phyloP scores from a whole-genome alignment of 2,797 vertebrate species.

The Esox masquinongy region DNA sequence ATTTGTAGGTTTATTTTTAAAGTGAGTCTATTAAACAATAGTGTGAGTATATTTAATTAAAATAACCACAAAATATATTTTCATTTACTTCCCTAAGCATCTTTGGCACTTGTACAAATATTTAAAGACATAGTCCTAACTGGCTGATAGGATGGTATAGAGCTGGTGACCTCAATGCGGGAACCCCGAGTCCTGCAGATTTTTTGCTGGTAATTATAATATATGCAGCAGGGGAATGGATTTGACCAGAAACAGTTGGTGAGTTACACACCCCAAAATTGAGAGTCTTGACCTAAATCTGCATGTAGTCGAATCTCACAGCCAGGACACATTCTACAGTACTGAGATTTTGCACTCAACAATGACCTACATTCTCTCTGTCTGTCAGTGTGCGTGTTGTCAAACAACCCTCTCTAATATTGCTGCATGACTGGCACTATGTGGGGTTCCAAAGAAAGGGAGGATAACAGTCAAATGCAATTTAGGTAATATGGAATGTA shows the following conservation, averaged over 20 bases:
- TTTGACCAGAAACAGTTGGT: constrained; percentile 59
- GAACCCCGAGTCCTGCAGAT: too few species aligned
- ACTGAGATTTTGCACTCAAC: constrained; percentile 57
- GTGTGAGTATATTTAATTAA: too few species aligned
- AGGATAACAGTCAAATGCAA: constrained; percentile 42
- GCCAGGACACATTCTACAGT: constrained; percentile 52
- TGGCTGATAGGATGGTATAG: too few species aligned
- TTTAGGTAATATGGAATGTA: constrained; percentile 14
- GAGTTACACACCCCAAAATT: constrained; percentile 49
- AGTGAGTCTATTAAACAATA: too few species aligned
- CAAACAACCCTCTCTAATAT: constrained; percentile 50
- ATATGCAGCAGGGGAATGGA: constrained; percentile 57
- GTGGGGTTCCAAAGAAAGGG: constrained; percentile 41
- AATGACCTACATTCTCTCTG: constrained; percentile 67
- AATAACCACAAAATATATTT: too few species aligned
- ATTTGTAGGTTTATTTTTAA: too few species aligned
- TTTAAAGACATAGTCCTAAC: too few species aligned
- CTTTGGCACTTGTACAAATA: too few species aligned
- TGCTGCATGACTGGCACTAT: constrained; percentile 62
- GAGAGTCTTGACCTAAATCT: constrained; percentile 73
- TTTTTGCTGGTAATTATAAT: constrained; percentile 48
- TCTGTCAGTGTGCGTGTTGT: constrained; percentile 32
- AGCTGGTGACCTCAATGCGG: too few species aligned
- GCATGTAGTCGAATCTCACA: constrained; percentile 58
- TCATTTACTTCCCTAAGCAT: too few species aligned